A percentile compares a stretch with the other conserved stretches of the same genome.
Conservation (phyloP, 2,113 vertebrate species). For the Heterotilapia buettikoferi region DNA sequence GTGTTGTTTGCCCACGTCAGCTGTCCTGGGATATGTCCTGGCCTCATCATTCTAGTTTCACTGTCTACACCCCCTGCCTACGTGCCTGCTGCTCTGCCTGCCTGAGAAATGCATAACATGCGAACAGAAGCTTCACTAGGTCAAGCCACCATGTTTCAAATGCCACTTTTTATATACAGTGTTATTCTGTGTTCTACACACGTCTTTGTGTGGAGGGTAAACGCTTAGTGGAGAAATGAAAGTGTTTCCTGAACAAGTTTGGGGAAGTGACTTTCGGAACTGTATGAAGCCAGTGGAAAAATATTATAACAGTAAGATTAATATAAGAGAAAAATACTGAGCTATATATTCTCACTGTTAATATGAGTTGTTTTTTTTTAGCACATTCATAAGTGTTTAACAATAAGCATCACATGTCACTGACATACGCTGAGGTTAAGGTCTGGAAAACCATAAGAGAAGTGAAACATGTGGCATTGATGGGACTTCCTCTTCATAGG, state of each 20-base stretch:
- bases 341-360: neutral
- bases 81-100: neutral
- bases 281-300: neutral
- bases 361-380: neutral
- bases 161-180: neutral
- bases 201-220: neutral
- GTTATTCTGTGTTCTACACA: neutral
- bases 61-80: constrained; percentile 6
- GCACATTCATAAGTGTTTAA: neutral
- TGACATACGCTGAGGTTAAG: neutral
- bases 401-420: neutral
- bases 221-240: neutral
- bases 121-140: neutral
- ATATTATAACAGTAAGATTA: neutral
- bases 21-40: constrained; percentile 47
- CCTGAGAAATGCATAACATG: neutral
- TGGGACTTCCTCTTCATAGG: neutral
- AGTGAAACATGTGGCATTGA: neutral
- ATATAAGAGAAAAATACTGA: neutral
- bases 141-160: neutral
- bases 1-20: constrained; percentile 53
- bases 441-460: neutral
- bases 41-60: constrained; percentile 18
- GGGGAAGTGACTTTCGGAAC: neutral
- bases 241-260: neutral